Base-by-base conservation (phyloP, 2,113 vertebrate genomes). In the Xenopus laevis region DNA sequence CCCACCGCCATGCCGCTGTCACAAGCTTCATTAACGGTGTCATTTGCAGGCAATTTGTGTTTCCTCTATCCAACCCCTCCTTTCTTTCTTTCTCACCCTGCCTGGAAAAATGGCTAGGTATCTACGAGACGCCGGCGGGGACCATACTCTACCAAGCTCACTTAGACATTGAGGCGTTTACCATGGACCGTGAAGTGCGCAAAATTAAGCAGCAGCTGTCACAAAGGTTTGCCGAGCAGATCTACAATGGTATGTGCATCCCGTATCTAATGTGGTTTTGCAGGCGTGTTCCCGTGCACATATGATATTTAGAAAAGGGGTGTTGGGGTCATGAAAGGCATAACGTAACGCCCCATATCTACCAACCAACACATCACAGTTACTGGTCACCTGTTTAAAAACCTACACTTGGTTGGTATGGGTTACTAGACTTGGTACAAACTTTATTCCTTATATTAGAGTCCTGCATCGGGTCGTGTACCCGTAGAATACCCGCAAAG, bases 101-200 rank as follows among this genome's bases (percentile, higher is more conserved):
- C 89, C 85, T 90, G 87, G 23, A 65, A 45, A 74, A 67, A 61
- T 90, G 89, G 85, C 79, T 91, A 99, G 97, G 97, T 83, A 95
- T 99, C 87, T 99, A 99, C 82, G 97, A 99, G 92, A 99, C 97
- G 79, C 97, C 97, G 65, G 97, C 95, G 0, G 95, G 96, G 63
- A 97, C 96, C 18, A 92, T 99, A 84, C 92, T 99, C 60, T 78
- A 94, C 84, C 89, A 92, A 0, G 95, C 95, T 17, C 97, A 99
- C 84, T 88, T 99, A 81, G 97, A 99, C 88, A 95, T 99, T 0
- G 97, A 99, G 89, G 89, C 92, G 79, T 96, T 98, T 76, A 97
- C 96, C 82, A 96, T 98, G 96, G 97, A 99, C 85, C 93, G 96
- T 21, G 97, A 98, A 81, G 95, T 99, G 0, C 83, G 96, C 21